These are phyloP conservation scores for Antennarius maculatus DNA, from an alignment of 2,797 vertebrate genomes.

Conservation along the genomic window DNA sequence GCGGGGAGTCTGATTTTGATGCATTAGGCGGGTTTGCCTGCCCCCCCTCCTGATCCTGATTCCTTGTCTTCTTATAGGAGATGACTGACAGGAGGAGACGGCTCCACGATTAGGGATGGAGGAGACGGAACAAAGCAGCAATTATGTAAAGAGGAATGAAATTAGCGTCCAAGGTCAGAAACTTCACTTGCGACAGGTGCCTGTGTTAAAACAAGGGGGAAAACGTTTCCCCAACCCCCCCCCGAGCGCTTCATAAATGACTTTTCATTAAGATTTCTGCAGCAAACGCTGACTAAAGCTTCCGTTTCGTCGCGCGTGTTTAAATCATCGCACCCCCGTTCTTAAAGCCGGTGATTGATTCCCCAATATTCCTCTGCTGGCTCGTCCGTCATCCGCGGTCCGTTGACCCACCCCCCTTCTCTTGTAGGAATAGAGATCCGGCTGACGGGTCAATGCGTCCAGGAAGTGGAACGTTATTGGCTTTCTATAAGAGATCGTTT, in stretches of 20 bases:
- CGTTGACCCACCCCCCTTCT: constrained; percentile 26
- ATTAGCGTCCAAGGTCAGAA: constrained; percentile 17
- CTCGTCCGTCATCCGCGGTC: constrained; percentile 47
- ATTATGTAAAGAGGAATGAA: constrained; percentile 32
- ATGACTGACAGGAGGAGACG: constrained; percentile 22
- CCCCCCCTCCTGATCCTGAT: constrained; percentile 8
- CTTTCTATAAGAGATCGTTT: constrained; percentile 41
- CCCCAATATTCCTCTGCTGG: constrained; percentile 24
- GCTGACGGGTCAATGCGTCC: constrained; percentile 28
- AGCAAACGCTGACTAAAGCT: constrained; percentile 10
- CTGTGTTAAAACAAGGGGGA: background rate
- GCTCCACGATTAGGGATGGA: constrained; percentile 1
- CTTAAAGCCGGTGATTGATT: constrained; percentile 44
- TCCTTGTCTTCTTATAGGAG: constrained; percentile 12
- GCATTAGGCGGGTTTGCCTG: constrained; percentile 13
- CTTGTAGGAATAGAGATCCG: constrained; percentile 10
- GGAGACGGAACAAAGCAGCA: constrained; percentile 19
- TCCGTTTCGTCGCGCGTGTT: constrained; percentile 18
- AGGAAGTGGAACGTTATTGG: constrained; percentile 49
- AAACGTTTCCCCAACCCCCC: background rate
- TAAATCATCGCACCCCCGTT: constrained; percentile 26
- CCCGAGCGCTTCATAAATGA: background rate
- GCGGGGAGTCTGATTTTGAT: constrained; percentile 34
- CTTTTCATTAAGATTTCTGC: constrained; percentile 12
- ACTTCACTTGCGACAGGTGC: constrained; percentile 21